A percentile compares a stretch with the other conserved stretches of the same genome.
phyloP scores from a whole-genome alignment of 2,888 invertebrate species.

The Cheilosia variabilis region DNA sequence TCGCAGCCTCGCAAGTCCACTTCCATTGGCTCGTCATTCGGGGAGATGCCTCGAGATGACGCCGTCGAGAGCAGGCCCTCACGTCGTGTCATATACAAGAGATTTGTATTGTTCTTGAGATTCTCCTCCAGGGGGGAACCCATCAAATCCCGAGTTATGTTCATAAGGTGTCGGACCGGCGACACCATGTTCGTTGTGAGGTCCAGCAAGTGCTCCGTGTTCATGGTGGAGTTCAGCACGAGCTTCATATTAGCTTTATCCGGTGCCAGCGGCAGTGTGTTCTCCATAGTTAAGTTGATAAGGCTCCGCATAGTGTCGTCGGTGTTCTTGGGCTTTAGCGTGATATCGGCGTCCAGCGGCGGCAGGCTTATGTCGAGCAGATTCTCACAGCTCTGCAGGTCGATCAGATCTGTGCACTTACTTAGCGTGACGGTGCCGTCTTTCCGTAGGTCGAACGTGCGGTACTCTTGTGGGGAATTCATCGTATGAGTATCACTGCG shows the following conservation, averaged over 20 bases:
- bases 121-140: constrained; percentile 76
- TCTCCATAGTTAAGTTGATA: constrained; percentile 76
- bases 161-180: constrained; percentile 79
- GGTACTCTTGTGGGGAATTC: constrained; percentile 21
- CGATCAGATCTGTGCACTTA: constrained; percentile 65
- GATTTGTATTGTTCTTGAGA: constrained; percentile 77
- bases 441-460: constrained; percentile 26
- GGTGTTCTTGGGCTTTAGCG: constrained; percentile 38
- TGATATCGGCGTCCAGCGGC: constrained; percentile 38
- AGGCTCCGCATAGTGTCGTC: constrained; percentile 48
- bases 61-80: constrained; percentile 77
- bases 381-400: constrained; percentile 70
- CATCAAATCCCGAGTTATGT: constrained; percentile 80
- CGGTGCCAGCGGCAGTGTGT: constrained; percentile 78
- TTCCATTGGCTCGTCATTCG: constrained; percentile 79
- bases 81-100: constrained; percentile 80
- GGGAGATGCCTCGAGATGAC: constrained; percentile 78
- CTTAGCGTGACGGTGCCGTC: constrained; percentile 32
- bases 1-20: constrained; percentile 75
- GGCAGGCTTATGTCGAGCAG: constrained; percentile 67
- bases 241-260: constrained; percentile 81
- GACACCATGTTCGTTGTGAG: constrained; percentile 77
- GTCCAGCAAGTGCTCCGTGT: constrained; percentile 81
- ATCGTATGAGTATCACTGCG: constrained; percentile 10
- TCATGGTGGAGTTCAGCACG: constrained; percentile 81